Evolutionary conservation across 1,140 invertebrate species (phyloP), one percentile per base, ranked within the genome.

Genomic region (Formica exsecta): DNA sequence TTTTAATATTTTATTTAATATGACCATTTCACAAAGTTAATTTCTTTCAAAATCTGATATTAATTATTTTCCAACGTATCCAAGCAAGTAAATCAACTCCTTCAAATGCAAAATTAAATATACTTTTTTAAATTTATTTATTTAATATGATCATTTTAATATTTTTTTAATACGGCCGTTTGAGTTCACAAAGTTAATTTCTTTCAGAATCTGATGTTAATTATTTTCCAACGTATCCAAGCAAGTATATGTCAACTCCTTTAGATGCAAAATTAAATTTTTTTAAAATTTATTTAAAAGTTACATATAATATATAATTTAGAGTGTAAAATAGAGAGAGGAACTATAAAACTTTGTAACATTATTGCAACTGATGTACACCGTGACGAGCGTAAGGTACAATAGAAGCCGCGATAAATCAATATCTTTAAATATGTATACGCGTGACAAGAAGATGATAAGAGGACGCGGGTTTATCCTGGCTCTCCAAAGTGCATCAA

Each of bases 401-500:
- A 32, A 29, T 16, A 9, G 38, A 48, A 64, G n/a, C 25, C 65
- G 9, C 19, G 3, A 75, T 16, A 64, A 65, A 77, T 65, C 75
- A 38, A n/a, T 32, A 48, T 22, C 25, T 32, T 19, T 4, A 48
- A 64, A 32, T 25, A 54, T 29, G 51, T 22, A 48, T 29, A 32
- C 8, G 9, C 6, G 59, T 25, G 38, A 65, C 61, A 32, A 65
- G 41, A 77, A 44, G 11, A 65, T 61, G 25, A 77, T 65, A 44
- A 44, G 11, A 65, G 29, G 38, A 19, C 59, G 44, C 44, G 13
- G 32, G 48, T 68, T 80, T 70, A 70, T 68, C 38, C n/a, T 32
- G 62, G 64, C 19, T 25, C 61, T 19, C 61, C 61, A 65, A 80
- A 80, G 66, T 61, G 44, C 79, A 73, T 73, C 68, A 70, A 44